A percentile compares a stretch with the other conserved stretches of the same genome.
Conservation (phyloP, 2,113 vertebrate genomes). For the Apaloderma vittatum region DNA sequence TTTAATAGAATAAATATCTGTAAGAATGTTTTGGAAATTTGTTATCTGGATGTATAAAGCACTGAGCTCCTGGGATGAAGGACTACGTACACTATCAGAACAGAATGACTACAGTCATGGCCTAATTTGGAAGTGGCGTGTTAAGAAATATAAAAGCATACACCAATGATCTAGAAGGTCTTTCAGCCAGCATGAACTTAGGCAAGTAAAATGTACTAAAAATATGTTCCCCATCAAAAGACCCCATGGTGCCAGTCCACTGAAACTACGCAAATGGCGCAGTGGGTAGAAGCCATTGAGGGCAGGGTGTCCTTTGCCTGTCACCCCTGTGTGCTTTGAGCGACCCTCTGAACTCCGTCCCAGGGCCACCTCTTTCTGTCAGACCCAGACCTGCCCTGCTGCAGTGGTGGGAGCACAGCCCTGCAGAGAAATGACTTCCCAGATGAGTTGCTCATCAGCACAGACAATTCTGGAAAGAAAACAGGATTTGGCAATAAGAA, state of each 20-base stretch:
- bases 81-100: background rate
- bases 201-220: background rate
- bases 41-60: conserved; percentile 33
- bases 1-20: conserved; percentile 22
- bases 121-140: conserved; percentile 41
- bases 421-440: background rate
- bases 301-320: background rate
- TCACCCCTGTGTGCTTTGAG: background rate
- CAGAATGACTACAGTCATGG: background rate
- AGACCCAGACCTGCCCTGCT: background rate
- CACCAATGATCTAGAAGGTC: background rate
- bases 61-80: conserved; percentile 8
- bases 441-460: background rate
- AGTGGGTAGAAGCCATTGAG: background rate
- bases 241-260: background rate
- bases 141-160: background rate
- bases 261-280: background rate
- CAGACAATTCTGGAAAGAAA: background rate
- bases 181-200: background rate
- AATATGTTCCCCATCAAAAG: background rate
- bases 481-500: background rate
- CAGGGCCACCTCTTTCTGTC: background rate
- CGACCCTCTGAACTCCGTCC: background rate
- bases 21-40: conserved; percentile 47
- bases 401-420: background rate